Conservation (phyloP, 2,113 vertebrate genomes). For the Perca schrenkii region DNA sequence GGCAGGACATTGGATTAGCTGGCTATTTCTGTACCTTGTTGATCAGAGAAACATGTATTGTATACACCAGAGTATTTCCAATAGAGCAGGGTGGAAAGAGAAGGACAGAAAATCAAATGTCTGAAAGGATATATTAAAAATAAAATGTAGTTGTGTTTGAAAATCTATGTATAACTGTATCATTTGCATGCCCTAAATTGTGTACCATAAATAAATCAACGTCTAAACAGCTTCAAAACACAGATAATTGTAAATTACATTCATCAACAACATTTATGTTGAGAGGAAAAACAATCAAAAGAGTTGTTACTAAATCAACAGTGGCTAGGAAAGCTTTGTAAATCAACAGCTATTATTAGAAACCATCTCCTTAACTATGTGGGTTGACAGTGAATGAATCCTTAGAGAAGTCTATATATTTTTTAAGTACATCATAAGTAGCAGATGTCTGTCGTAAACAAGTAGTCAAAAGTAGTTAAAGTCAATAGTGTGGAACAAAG, state of each 20-base stretch:
- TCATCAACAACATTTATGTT: neutral
- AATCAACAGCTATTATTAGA: slow-evolving; percentile 1
- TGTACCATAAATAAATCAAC: neutral
- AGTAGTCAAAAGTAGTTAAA: neutral
- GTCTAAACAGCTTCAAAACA: neutral
- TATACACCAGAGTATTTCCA: slow-evolving; percentile 52
- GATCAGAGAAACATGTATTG: slow-evolving; percentile 64
- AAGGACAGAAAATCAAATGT: neutral
- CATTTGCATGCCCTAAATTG: neutral
- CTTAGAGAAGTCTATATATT: slow-evolving; percentile 1
- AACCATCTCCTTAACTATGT: slow-evolving; percentile 47
- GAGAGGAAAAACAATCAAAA: neutral
- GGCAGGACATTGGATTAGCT: slow-evolving; percentile 81
- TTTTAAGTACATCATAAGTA: neutral
- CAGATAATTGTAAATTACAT: neutral
- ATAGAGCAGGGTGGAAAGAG: slow-evolving; percentile 1
- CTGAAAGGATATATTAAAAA: slow-evolving; percentile 9
- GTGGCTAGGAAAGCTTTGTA: neutral
- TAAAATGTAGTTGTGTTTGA: neutral
- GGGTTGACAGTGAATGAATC: slow-evolving; percentile 14
- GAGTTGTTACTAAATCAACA: neutral
- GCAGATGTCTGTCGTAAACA: neutral
- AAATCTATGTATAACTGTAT: neutral
- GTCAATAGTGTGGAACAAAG: neutral
- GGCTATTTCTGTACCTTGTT: slow-evolving; percentile 78